Percentiles rank a stretch among this genome's conserved stretches.
phyloP scores from a whole-genome alignment of 2,797 vertebrate genomes.

The Psittacula echo region DNA sequence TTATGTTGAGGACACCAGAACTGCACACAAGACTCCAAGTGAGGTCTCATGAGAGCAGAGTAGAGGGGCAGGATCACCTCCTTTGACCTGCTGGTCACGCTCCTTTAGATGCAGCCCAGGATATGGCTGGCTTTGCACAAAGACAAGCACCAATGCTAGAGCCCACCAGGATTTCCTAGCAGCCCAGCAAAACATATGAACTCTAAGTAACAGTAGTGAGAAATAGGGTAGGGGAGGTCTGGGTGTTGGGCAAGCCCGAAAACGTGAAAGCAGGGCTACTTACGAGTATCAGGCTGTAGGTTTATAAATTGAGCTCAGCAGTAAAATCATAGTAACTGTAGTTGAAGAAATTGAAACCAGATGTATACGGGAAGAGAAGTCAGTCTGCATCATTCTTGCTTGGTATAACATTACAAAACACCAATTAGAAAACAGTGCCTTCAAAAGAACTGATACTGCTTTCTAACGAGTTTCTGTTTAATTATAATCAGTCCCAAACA shows the following conservation, averaged over 20 bases:
- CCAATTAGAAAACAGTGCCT: not conserved
- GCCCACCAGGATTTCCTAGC: not conserved
- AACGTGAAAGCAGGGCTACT: not conserved
- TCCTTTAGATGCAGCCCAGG: no score
- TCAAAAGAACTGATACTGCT: not conserved
- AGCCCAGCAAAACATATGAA: not conserved
- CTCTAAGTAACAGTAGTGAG: not conserved
- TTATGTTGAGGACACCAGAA: no score
- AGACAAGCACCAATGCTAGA: not conserved
- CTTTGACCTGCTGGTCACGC: no score
- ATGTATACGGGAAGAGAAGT: not conserved
- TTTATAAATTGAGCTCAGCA: not conserved
- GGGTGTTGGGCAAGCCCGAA: not conserved
- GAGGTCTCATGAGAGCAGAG: no score
- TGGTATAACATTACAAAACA: not conserved
- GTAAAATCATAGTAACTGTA: not conserved
- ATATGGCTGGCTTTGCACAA: not conserved
- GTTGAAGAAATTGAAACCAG: not conserved
- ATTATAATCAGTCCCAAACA: not conserved
- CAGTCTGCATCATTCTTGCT: not conserved
- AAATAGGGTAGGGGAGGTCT: rapidly evolving
- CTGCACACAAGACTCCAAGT: no score
- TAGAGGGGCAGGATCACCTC: no score
- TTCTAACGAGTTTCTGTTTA: not conserved
- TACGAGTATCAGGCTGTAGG: not conserved